phyloP scores from a whole-genome alignment of 2,113 vertebrate genomes.

The Lepus europaeus region DNA sequence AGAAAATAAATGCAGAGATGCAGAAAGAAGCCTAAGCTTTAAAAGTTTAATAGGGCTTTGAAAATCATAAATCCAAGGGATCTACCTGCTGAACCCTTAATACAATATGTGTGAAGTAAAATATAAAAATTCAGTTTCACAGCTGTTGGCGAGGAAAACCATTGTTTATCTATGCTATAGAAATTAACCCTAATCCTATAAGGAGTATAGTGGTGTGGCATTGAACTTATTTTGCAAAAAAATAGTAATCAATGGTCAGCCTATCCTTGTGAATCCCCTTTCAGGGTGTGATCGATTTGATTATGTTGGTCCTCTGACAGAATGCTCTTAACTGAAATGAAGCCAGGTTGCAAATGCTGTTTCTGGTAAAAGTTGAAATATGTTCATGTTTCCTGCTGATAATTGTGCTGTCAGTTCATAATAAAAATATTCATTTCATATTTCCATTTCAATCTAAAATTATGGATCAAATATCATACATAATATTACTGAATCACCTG shows the following conservation, averaged over 20 bases:
- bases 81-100: neutral
- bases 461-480: neutral
- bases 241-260: neutral
- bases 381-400: neutral
- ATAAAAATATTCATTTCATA: neutral
- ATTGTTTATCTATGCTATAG: neutral
- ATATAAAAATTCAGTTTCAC: neutral
- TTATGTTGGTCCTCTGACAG: neutral
- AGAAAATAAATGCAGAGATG: neutral
- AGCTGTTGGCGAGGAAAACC: neutral
- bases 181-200: neutral
- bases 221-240: neutral
- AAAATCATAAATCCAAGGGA: neutral
- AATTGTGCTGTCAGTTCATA: neutral
- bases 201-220: neutral
- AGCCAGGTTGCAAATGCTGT: neutral
- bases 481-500: neutral
- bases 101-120: neutral
- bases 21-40: neutral
- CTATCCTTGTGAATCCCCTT: neutral
- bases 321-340: neutral
- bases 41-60: neutral
- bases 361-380: neutral
- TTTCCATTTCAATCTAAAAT: constrained; percentile 26
- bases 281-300: neutral